A percentile compares a stretch with the other conserved stretches of the same genome.
These are phyloP conservation scores for Volucella bombylans DNA, from an alignment of 2,888 invertebrate species.

Conservation along the genomic window DNA sequence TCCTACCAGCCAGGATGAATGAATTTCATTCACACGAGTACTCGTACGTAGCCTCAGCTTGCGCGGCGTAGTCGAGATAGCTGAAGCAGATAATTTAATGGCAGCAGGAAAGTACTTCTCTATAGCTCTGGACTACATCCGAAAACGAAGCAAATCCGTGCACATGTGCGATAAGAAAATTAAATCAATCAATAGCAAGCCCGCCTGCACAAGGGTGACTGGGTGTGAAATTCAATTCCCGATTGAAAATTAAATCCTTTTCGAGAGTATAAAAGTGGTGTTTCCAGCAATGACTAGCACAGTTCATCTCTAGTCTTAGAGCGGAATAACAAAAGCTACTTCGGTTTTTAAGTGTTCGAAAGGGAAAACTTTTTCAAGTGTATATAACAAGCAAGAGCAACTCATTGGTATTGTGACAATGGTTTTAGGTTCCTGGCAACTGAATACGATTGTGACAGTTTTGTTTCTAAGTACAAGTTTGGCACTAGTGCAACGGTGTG, in stretches of 20 bases:
- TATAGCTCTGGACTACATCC: conserved; percentile 13
- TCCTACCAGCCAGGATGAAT: conserved; percentile 33
- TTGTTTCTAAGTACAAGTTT: conserved; percentile 74
- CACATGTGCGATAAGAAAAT: conserved; percentile 78
- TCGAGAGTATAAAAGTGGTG: conserved; percentile 51
- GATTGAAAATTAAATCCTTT: conserved; percentile 6
- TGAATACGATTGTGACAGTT: conserved; percentile 75
- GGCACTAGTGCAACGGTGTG: conserved; percentile 67
- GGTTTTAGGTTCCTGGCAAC: conserved; percentile 76
- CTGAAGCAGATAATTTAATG: conserved; percentile 37
- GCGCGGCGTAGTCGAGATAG: conserved; percentile 7
- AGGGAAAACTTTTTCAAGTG: conserved; percentile 7
- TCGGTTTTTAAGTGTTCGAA: not conserved
- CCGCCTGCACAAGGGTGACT: conserved; percentile 38
- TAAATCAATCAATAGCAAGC: conserved; percentile 69
- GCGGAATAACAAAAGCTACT: conserved; percentile 35
- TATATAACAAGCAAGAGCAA: conserved; percentile 10
- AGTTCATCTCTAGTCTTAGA: conserved; percentile 61
- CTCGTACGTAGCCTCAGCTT: not conserved
- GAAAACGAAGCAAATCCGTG: conserved; percentile 71
- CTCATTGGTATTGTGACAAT: conserved; percentile 70
- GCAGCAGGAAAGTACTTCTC: conserved; percentile 21
- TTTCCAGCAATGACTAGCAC: conserved; percentile 33
- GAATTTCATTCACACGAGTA: conserved; percentile 66
- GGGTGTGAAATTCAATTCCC: conserved; percentile 69